Conservation (phyloP, 1,140 invertebrate species). For the Andricus grossulariae region DNA sequence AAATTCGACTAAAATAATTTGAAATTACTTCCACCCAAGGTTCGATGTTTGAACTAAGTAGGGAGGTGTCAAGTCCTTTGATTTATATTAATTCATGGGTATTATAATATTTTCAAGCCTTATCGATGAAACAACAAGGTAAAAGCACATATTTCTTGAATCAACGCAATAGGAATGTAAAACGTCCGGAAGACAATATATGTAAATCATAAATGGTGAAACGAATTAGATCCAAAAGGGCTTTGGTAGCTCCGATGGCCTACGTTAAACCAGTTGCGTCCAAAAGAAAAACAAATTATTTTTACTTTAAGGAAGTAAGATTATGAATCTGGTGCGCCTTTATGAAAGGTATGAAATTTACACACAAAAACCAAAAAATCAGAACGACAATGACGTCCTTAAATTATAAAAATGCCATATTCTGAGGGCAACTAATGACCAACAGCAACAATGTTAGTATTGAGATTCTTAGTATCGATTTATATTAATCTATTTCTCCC, state of each 20-base stretch:
- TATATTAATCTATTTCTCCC: too few relatives aligned
- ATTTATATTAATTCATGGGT: not conserved
- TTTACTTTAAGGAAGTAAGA: constrained; percentile 4
- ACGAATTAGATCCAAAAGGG: constrained; percentile 44
- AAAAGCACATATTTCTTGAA: constrained; percentile 27
- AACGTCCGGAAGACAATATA: constrained; percentile 74
- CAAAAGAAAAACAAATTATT: constrained; percentile 36
- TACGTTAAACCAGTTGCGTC: constrained; percentile 42
- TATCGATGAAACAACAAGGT: not conserved
- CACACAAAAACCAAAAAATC: not conserved
- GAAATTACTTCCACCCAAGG: not conserved
- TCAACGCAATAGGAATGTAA: constrained; percentile 62
- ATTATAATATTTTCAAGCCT: constrained; percentile 28
- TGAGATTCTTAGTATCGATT: too few relatives aligned
- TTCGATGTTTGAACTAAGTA: not conserved
- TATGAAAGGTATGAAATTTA: not conserved
- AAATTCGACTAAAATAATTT: not conserved
- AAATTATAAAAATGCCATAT: not conserved
- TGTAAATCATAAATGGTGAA: constrained; percentile 32
- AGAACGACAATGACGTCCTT: not conserved
- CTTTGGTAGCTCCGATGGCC: constrained; percentile 29
- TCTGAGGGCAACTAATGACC: not conserved
- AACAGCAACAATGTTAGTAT: not conserved
- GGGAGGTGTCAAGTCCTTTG: not conserved
- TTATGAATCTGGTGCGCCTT: not conserved